Conservation (phyloP, 2,113 vertebrate genomes). For the Aviceda subcristata region DNA sequence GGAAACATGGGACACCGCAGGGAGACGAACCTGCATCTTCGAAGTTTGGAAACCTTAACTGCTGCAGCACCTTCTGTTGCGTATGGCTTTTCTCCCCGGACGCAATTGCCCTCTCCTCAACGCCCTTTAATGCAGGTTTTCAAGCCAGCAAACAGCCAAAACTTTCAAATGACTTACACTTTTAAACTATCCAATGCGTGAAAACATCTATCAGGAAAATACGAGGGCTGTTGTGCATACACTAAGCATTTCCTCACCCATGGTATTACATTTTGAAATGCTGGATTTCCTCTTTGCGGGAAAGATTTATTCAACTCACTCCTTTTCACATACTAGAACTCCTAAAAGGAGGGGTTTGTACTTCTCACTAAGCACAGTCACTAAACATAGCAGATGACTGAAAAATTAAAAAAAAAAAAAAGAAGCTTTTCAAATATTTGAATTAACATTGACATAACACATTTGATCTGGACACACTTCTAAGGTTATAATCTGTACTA, state of each 20-base stretch:
- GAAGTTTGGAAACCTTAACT: background rate
- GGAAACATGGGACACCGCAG: fast-evolving
- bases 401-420: background rate
- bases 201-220: background rate
- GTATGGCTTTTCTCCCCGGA: background rate
- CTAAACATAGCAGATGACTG: background rate
- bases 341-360: background rate
- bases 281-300: background rate
- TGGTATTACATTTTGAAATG: background rate
- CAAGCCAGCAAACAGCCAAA: background rate
- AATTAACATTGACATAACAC: background rate
- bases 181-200: background rate
- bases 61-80: background rate
- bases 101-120: background rate
- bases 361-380: background rate
- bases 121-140: background rate
- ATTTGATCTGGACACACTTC: background rate
- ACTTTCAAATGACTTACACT: background rate
- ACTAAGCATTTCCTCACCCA: background rate
- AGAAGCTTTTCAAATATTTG: background rate
- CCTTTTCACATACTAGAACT: background rate
- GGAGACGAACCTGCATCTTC: background rate
- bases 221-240: background rate
- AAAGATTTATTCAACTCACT: background rate
- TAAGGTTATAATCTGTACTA: background rate